Evolutionary conservation across 2,113 vertebrate genomes (phyloP).

Genomic region (Gambusia holbrooki): DNA sequence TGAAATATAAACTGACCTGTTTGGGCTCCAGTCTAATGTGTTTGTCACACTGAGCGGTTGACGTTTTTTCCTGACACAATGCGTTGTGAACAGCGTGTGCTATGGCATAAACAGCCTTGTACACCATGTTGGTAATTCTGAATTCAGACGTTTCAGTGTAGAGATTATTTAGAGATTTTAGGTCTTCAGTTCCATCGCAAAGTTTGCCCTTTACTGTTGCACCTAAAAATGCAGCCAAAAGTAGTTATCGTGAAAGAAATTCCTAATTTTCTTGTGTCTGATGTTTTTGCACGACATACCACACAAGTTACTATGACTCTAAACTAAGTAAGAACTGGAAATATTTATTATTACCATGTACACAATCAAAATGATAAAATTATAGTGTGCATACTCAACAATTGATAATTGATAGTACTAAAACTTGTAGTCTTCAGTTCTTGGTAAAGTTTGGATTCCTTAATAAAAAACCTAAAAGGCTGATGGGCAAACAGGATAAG

Average conservation of each 20-base stretch:
- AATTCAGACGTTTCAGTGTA: conserved; percentile 77
- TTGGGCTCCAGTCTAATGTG: conserved; percentile 33
- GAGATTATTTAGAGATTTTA: conserved; percentile 38
- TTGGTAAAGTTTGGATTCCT: no score
- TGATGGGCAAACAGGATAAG: no score
- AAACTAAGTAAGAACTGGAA: background rate
- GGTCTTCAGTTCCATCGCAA: conserved; percentile 62
- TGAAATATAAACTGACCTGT: conserved; percentile 50
- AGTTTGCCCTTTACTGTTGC: background rate
- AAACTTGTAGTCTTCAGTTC: no score
- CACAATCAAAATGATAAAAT: background rate
- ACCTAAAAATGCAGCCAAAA: background rate
- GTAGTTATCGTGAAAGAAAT: background rate
- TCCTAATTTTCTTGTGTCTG: no score
- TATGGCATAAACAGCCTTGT: conserved; percentile 77
- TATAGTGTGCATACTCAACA: background rate
- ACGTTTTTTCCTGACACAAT: conserved; percentile 50
- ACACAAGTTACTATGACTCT: background rate
- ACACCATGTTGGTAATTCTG: conserved; percentile 73
- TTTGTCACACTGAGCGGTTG: conserved; percentile 51
- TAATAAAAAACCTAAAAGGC: no score
- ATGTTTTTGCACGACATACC: background rate
- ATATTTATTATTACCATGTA: background rate
- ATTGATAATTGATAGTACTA: background rate
- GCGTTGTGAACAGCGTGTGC: conserved; percentile 69